A percentile compares a stretch with the other conserved stretches of the same genome.
Conservation (phyloP, 2,888 invertebrate species). For the Epiblema foenella region DNA sequence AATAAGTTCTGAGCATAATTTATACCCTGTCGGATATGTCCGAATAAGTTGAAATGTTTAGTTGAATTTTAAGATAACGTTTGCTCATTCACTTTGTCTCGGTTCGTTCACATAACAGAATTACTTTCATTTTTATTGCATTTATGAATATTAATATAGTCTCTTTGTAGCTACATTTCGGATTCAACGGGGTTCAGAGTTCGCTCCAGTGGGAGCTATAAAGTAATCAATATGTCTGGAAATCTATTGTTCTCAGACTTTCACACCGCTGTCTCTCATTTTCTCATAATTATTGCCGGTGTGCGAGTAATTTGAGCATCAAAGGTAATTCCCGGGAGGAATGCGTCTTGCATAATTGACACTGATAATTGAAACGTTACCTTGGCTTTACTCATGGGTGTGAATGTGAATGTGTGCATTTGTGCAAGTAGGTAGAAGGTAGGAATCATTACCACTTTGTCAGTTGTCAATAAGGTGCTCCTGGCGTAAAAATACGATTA, state of each 20-base stretch:
- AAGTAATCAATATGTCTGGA: conserved; percentile 44
- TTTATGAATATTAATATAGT: conserved; percentile 27
- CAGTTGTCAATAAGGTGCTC: no score
- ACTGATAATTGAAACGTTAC: conserved; percentile 19
- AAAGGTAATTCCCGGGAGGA: conserved; percentile 20
- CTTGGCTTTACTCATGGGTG: background rate
- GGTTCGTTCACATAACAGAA: conserved; percentile 36
- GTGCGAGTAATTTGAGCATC: conserved; percentile 11
- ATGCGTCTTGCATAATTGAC: conserved; percentile 21
- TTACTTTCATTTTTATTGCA: conserved; percentile 33
- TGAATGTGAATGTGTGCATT: no score
- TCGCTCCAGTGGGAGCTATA: conserved; percentile 15
- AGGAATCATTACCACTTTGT: no score
- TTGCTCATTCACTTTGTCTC: conserved; percentile 32
- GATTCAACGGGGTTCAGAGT: conserved; percentile 25
- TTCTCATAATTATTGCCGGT: conserved; percentile 37
- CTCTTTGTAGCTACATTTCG: conserved; percentile 15
- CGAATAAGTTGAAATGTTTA: conserved; percentile 25
- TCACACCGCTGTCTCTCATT: conserved; percentile 38
- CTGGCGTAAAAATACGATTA: no score
- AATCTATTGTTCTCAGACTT: conserved; percentile 39
- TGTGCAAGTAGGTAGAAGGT: no score
- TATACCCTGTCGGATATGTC: conserved; percentile 2
- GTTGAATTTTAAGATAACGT: conserved; percentile 11
- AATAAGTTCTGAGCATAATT: background rate